Evolutionary conservation across 2,888 invertebrate species (phyloP), one percentile per base, ranked within the genome.

Genomic region (Oscheius onirici): DNA sequence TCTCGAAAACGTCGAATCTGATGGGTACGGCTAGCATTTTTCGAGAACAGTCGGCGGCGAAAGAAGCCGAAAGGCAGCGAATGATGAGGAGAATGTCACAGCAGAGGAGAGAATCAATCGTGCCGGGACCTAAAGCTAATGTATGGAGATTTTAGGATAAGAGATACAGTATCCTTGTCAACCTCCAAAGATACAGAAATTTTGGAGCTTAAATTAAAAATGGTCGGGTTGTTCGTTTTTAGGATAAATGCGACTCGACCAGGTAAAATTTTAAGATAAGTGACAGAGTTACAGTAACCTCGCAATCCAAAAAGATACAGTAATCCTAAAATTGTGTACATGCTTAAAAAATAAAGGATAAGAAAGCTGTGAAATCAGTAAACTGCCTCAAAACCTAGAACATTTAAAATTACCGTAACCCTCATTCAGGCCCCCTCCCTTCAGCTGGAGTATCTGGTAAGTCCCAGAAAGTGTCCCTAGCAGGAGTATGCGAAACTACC

Each of bases 1-100:
- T 79, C 71, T 79, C 79, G 57, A 79, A 79, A 68, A 76, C 79
- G 24, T 70, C 75, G 40, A 79, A 79, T 52, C 54, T 76, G 24
- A 69, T 76, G 41, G 78, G 78, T 15, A 74, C 70, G 11, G 63
- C 74, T 26, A 76, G 76, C n/a, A 74, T 76, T 17, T 69, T 78
- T 34, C 54, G 71, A 13, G 76, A 76, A 44, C 54, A 65, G 26
- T 20, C 34, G 22, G 65, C 57, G 13, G 49, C 34, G n/a, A 66
- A 66, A 55, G 71, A 71, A 26, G 71, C 71, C 15, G 66, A 71
- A 44, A 72, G 57, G 24, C 72, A 67, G n/a, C 49, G 63, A 17
- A 41, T 55, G 40, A 57, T 54, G 26, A 22, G 74, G 15, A 69
- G 75, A 49, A 54, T 55, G 17, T 78, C 75, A 28, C 69, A 69